Conservation (phyloP, 92 coral and sea anemone genomes). For the Palythoa grandiflora region DNA sequence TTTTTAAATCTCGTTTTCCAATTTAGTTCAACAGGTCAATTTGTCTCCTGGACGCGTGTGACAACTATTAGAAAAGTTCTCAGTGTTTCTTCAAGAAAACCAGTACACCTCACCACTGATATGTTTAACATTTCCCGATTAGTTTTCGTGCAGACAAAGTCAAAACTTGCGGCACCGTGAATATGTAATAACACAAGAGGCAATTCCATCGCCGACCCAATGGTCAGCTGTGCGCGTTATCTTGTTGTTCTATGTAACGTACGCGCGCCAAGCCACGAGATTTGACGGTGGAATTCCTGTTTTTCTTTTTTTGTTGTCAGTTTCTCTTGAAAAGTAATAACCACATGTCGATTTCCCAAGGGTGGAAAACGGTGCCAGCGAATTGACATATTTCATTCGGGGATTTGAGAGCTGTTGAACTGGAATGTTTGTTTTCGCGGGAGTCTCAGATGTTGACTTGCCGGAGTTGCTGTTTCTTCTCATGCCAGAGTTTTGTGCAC, state of each 20-base stretch:
- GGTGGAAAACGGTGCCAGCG: conserved; percentile 93
- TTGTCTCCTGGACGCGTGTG: too few relatives aligned
- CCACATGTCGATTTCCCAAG: conserved; percentile 96
- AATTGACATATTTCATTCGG: conserved; percentile 77
- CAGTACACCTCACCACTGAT: neutral
- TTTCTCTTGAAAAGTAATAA: conserved; percentile 86
- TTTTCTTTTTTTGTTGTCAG: conserved; percentile 89
- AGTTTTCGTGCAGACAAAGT: neutral
- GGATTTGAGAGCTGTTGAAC: conserved; percentile 67
- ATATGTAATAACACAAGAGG: neutral
- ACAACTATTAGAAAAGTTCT: too few relatives aligned
- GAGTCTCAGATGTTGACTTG: neutral
- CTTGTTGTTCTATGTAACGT: conserved; percentile 51
- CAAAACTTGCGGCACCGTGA: neutral
- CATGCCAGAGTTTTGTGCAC: conserved; percentile 34
- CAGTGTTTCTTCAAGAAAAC: too few relatives aligned
- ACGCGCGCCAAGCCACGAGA: conserved; percentile 93
- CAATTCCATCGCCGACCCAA: neutral
- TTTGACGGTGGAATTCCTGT: conserved; percentile 99
- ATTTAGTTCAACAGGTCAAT: too few relatives aligned
- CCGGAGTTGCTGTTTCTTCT: conserved; percentile 27
- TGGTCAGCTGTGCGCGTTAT: neutral
- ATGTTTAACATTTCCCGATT: neutral
- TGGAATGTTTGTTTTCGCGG: conserved; percentile 45
- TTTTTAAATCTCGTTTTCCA: too few relatives aligned